phyloP scores from a whole-genome alignment of 2,113 vertebrate genomes.

The Ranitomeya imitator region DNA sequence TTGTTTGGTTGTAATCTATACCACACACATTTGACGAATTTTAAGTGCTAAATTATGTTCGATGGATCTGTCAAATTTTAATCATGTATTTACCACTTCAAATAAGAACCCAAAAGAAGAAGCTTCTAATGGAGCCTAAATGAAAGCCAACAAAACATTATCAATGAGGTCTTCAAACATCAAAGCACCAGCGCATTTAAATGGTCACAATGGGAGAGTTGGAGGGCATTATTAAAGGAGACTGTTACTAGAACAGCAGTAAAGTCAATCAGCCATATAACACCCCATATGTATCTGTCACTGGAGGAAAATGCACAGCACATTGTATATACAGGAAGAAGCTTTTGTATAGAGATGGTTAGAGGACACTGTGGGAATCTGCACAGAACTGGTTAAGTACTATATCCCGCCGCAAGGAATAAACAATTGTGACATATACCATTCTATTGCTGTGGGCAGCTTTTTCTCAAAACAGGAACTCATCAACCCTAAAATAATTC shows the following conservation, averaged over 20 bases:
- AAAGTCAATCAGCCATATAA: conserved; percentile 30
- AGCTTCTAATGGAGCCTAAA: conserved; percentile 20
- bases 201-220: conserved; percentile 8
- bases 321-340: conserved; percentile 23
- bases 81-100: conserved; percentile 33
- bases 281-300: conserved; percentile 20
- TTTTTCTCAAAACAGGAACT: conserved; percentile 12
- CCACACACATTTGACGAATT: background rate
- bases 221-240: conserved; percentile 7
- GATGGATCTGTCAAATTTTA: background rate
- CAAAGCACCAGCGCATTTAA: conserved; percentile 34
- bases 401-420: background rate
- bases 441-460: background rate
- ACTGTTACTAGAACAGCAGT: conserved; percentile 15
- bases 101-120: conserved; percentile 3
- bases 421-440: background rate
- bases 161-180: conserved; percentile 34
- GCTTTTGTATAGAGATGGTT: background rate
- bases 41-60: background rate
- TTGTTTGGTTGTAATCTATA: background rate
- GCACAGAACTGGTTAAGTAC: background rate
- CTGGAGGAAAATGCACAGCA: conserved; percentile 28
- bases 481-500: background rate
- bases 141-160: conserved; percentile 28
- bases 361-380: conserved; percentile 12